Evolutionary conservation across 1,140 invertebrate species (phyloP), one percentile per base, ranked within the genome.

Genomic region (Lamellibrachia luymesi): DNA sequence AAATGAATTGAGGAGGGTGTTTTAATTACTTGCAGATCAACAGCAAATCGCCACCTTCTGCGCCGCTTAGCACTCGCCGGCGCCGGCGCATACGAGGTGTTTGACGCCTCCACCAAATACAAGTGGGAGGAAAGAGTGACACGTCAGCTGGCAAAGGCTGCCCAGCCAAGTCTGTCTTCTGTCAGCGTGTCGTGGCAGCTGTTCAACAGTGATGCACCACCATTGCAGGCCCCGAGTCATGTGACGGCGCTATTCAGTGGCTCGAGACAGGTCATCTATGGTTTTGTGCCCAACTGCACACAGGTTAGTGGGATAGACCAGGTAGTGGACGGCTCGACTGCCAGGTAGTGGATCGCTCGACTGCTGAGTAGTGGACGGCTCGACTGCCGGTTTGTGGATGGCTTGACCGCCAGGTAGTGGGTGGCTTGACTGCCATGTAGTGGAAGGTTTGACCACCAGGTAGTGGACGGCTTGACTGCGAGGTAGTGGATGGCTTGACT

Each of bases 211-310:
- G 92, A 93, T 4, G 92, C 93, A 80, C 52, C 94, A 4, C 92
- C 94, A 5, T 91, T 95, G 6, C 95, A 96, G 92, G 96, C 96
- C 50, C 96, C 96, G 13, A 93, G 93, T 27, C 94, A 95, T 89
- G 95, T 96, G 56, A 95, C 95, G n/a, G 94, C 95, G 25, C 93
- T 96, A 10, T 96, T 96, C 93, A 96, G 94, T 94, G 95, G 96
- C 0, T 95, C 95, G 8, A 94, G 96, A 94, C 95, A 95, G 91
- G 95, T 96, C 25, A 94, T 96, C 17, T 96, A 96, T 94, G 96
- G 96, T n/a, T 96, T 95, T 94, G 95, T 96, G 5, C 94, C 94
- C 5, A 95, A 96, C 93, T 96, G 96, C 93, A 95, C 94, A 51
- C 95, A 95, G 95, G 96, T 96, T 93, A 92, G 94, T 80, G 64